A percentile compares a stretch with the other conserved stretches of the same genome.
phyloP scores from a whole-genome alignment of 2,113 vertebrate species.

The Paramisgurnus dabryanus region DNA sequence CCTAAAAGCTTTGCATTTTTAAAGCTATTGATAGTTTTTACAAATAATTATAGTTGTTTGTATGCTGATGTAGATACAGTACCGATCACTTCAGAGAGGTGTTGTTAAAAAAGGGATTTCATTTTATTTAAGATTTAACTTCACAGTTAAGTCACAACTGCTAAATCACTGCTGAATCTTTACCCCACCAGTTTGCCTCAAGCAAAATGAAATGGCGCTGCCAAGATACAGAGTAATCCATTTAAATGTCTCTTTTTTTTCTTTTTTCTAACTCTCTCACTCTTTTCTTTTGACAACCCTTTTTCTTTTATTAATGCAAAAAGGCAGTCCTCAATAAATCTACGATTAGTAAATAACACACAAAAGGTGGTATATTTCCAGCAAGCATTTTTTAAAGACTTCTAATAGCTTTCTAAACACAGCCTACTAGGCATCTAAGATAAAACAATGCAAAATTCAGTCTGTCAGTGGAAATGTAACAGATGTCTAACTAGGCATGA shows the following conservation, averaged over 20 bases:
- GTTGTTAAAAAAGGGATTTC: too few species aligned
- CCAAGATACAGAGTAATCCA: conserved; percentile 33
- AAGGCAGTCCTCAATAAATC: neutral
- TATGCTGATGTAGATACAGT: neutral
- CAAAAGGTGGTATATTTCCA: too few species aligned
- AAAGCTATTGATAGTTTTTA: too few species aligned
- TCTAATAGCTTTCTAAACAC: neutral
- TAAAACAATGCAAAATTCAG: too few species aligned
- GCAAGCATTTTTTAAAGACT: too few species aligned
- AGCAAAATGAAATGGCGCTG: conserved; percentile 49
- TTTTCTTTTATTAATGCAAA: neutral
- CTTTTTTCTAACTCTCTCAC: neutral
- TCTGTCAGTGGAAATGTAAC: too few species aligned
- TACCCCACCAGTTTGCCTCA: conserved; percentile 64
- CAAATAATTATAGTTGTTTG: neutral
- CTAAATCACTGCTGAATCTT: conserved; percentile 35
- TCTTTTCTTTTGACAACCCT: neutral
- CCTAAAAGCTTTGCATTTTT: neutral
- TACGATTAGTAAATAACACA: neutral
- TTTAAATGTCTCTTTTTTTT: conserved; percentile 16
- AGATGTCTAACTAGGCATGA: too few species aligned
- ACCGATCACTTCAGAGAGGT: too few species aligned
- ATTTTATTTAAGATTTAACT: neutral
- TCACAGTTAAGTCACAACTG: neutral
- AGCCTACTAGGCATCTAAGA: too few species aligned